A percentile compares a stretch with the other conserved stretches of the same genome.
phyloP scores from a whole-genome alignment of 2,797 vertebrate genomes.

The Alcedo quadribrachys region DNA sequence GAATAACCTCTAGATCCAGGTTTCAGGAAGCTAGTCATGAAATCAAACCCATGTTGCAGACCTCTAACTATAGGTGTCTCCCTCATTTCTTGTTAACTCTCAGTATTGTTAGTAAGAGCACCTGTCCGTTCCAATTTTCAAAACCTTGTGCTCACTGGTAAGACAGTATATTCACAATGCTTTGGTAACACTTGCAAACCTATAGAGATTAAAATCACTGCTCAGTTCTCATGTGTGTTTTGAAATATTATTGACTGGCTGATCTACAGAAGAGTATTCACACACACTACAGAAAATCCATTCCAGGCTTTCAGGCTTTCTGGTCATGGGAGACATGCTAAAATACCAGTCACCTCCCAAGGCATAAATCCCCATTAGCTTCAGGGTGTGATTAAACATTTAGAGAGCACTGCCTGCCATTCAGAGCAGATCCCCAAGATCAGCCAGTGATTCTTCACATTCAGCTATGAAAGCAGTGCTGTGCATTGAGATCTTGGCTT shows the following conservation, averaged over 20 bases:
- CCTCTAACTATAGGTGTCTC: not conserved
- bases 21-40: not conserved
- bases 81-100: not conserved
- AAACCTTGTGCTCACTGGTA: not conserved
- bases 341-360: not conserved
- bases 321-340: not conserved
- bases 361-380: not conserved
- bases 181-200: not conserved
- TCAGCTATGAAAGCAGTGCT: constrained; percentile 38
- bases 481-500: constrained; percentile 43
- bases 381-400: not conserved
- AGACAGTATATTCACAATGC: not conserved
- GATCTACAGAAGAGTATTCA: not conserved
- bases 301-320: not conserved
- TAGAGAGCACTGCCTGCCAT: not conserved
- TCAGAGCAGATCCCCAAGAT: constrained; percentile 36
- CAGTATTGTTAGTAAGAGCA: not conserved
- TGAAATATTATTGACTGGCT: not conserved
- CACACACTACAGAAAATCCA: not conserved
- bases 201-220: not conserved
- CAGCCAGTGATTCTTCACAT: constrained; percentile 36
- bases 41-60: not conserved
- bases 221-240: not conserved
- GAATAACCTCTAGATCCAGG: not conserved
- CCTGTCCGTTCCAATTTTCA: rapidly evolving